Base-by-base conservation (phyloP, 1,140 invertebrate species). In the Philopotamus ludificatus region DNA sequence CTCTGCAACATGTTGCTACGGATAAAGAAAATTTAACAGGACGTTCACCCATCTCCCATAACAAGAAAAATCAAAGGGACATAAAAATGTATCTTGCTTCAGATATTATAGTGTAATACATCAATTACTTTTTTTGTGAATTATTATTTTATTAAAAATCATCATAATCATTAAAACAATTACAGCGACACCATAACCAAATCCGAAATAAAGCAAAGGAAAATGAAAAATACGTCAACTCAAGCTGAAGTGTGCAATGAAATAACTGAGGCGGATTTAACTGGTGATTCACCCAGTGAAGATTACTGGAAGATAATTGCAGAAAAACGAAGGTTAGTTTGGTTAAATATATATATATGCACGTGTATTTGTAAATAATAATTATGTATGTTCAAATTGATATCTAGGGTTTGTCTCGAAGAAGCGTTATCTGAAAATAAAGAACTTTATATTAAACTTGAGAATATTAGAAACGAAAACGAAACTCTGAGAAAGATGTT, bases 281-380 rank as follows among this genome's bases (percentile, higher is more conserved):
- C 83, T 3, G 83, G 83, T 47, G 82, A 85, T 65, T 74, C 81
- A 57, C 83, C 87, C 20, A 87, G 86, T 66, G 82, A 84, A 71
- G 83, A 84, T 66, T 89, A 89, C 73, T 90, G 87, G 87, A 72
- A 87, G 78, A 75, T 83, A 34, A 69, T 88, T 51, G 86, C 87
- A 57, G 87, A 88, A 74, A 85, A 83, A 63, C 79, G 86, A 23
- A 77, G 84, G 72, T 80, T 81, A 76, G 75, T 28, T 39, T 34
- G 18, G 2, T 21, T 51, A 45, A 18, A 18, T 42, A 10, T 58
- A 10, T 58, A 42, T 41, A 16, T 42, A 42, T 58, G 10, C 20
- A 3, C 28, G 10, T 58, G 28, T 39, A n/a, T 25, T 28, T 22
- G 2, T 26, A 8, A 28, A 4, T 34, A 34, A 34, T 34, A 34